Conservation (phyloP, 2,888 invertebrate genomes). For the Metalampra italica region DNA sequence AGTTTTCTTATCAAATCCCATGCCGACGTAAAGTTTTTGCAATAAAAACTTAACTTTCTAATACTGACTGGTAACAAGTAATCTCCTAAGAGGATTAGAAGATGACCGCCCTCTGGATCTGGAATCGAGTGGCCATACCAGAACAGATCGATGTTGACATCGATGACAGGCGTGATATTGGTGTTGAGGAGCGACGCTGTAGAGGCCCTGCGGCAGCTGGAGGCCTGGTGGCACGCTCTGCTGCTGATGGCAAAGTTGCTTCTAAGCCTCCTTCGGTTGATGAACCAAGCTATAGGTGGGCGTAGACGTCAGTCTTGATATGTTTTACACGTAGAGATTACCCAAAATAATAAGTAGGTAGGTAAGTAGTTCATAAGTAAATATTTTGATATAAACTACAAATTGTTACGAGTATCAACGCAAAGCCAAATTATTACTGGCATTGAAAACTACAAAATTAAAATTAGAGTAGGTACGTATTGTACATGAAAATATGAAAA, state of each 20-base stretch:
- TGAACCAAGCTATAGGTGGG: conserved; percentile 34
- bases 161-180: conserved; percentile 45
- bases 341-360: background rate
- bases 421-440: too few relatives aligned
- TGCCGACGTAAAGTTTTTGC: background rate
- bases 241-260: conserved; percentile 69
- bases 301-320: background rate
- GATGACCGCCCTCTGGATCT: background rate
- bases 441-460: too few relatives aligned
- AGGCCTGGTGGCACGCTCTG: conserved; percentile 74
- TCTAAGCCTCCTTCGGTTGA: conserved; percentile 53
- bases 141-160: conserved; percentile 32
- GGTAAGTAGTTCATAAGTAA: too few relatives aligned
- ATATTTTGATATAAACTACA: too few relatives aligned
- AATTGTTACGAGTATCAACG: too few relatives aligned
- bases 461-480: too few relatives aligned
- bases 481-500: too few relatives aligned
- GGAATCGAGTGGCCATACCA: background rate
- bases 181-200: conserved; percentile 62
- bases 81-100: background rate
- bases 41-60: background rate
- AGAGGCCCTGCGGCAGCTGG: conserved; percentile 65
- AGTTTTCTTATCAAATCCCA: conserved; percentile 39
- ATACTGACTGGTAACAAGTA: too few relatives aligned
- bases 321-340: background rate